phyloP scores from a whole-genome alignment of 2,797 vertebrate genomes.

The Salarias fasciatus region DNA sequence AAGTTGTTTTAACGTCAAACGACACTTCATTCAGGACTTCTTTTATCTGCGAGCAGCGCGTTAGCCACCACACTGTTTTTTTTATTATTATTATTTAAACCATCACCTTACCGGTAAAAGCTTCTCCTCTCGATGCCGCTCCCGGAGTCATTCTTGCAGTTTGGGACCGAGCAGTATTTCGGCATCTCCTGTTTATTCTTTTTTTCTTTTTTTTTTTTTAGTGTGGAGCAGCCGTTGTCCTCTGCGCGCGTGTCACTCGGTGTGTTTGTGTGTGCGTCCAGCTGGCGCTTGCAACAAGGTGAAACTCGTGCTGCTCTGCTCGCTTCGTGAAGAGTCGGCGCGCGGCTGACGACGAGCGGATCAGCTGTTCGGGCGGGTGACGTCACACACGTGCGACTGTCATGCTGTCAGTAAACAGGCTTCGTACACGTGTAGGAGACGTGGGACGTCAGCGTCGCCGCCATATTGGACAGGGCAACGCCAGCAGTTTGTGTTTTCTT shows the following conservation, averaged over 20 bases:
- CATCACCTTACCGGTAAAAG: slow-evolving; percentile 80
- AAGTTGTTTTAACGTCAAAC: no score
- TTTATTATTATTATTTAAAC: background rate
- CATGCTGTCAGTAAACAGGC: no score
- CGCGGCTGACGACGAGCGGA: slow-evolving; percentile 42
- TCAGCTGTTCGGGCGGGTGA: slow-evolving; percentile 58
- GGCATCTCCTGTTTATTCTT: slow-evolving; percentile 64
- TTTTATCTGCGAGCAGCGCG: no score
- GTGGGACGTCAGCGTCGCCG: no score
- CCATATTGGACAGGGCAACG: no score
- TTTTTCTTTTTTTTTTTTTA: no score
- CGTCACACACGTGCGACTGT: slow-evolving; percentile 29
- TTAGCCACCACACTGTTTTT: no score
- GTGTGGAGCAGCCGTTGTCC: background rate
- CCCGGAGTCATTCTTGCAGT: slow-evolving; percentile 75
- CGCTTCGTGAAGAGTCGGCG: slow-evolving; percentile 46
- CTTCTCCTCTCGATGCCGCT: slow-evolving; percentile 68
- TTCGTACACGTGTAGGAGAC: no score
- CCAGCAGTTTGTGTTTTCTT: no score
- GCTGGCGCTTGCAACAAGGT: slow-evolving; percentile 62
- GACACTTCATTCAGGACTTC: no score
- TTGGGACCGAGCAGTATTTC: slow-evolving; percentile 78
- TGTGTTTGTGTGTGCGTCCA: background rate
- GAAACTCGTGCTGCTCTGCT: slow-evolving; percentile 55
- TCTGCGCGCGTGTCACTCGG: background rate